These are phyloP conservation scores for Paraescarpia echinospica DNA, from an alignment of 1,140 invertebrate genomes.

Conservation along the genomic window DNA sequence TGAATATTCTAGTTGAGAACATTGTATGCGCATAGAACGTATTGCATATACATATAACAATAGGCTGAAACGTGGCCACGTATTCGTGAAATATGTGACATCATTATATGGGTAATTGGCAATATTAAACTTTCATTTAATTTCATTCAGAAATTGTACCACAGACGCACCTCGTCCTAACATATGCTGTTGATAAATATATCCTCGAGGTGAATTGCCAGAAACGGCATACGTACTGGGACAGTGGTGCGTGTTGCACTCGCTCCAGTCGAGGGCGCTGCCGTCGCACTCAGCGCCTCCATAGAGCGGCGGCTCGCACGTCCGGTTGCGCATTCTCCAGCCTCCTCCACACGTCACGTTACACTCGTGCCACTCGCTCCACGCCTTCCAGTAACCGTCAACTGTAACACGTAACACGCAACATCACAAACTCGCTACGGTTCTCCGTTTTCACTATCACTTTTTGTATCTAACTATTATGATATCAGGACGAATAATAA, in stretches of 20 bases:
- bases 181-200: no score
- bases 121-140: slow-evolving; percentile 3
- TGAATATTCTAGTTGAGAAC: neutral
- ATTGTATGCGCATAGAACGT: neutral
- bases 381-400: slow-evolving; percentile 27
- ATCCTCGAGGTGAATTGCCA: neutral
- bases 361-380: slow-evolving; percentile 31
- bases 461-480: neutral
- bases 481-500: no score
- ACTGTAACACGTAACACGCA: slow-evolving; percentile 19
- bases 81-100: neutral
- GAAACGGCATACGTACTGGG: slow-evolving; percentile 27
- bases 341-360: slow-evolving; percentile 26
- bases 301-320: slow-evolving; percentile 21
- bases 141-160: no score
- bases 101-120: neutral
- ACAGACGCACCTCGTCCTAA: no score
- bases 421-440: neutral
- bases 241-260: slow-evolving; percentile 38
- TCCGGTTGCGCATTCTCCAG: neutral
- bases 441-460: neutral
- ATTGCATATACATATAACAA: neutral
- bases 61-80: neutral
- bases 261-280: neutral
- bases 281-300: slow-evolving; percentile 42